phyloP scores from a whole-genome alignment of 1,140 invertebrate species.

The Diachasmimorpha longicaudata region DNA sequence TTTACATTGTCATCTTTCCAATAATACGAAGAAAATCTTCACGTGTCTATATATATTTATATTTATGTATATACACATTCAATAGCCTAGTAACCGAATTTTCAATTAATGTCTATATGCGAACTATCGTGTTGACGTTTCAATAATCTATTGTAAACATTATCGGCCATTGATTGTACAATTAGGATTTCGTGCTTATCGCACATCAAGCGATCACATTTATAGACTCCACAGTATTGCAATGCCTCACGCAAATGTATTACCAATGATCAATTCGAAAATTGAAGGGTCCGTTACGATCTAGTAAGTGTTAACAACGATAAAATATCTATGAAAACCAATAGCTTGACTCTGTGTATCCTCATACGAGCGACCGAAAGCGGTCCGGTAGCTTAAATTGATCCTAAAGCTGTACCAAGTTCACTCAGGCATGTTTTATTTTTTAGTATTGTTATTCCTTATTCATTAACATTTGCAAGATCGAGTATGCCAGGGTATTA shows the following conservation, averaged over 20 bases:
- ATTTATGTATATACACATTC: background rate
- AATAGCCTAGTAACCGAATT: background rate
- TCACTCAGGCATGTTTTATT: constrained; percentile 23
- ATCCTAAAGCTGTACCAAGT: constrained; percentile 33
- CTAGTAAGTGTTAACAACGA: background rate
- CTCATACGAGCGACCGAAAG: background rate
- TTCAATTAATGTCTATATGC: constrained; percentile 4
- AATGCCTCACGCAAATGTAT: background rate
- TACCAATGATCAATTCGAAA: background rate
- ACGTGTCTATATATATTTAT: background rate
- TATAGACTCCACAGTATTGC: constrained; percentile 19
- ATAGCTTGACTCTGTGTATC: background rate
- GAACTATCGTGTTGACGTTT: constrained; percentile 4
- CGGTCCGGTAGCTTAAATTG: constrained; percentile 2
- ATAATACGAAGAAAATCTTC: background rate
- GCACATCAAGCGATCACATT: constrained; percentile 49
- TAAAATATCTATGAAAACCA: background rate
- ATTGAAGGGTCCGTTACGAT: background rate
- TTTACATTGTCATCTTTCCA: background rate
- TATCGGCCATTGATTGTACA: constrained; percentile 50
- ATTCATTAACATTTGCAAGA: background rate
- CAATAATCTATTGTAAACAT: constrained; percentile 25
- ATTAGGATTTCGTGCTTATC: constrained; percentile 41
- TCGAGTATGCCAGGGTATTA: background rate
- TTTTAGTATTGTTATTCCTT: constrained; percentile 3